A percentile compares a stretch with the other conserved stretches of the same genome.
phyloP scores from a whole-genome alignment of 2,888 invertebrate species.

The Pollenia labialis region DNA sequence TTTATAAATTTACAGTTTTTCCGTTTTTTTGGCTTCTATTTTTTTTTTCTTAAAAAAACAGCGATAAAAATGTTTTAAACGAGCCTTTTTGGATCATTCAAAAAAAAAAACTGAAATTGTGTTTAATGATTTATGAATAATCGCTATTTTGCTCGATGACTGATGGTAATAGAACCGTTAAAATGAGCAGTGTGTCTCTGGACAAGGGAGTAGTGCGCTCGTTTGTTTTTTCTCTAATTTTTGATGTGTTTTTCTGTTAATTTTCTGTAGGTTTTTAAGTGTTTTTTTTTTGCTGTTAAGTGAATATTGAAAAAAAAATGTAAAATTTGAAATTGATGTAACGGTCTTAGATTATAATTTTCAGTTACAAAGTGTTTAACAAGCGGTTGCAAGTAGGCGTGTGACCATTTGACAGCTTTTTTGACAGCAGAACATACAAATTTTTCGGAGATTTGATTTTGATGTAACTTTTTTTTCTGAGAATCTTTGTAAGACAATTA shows the following conservation, averaged over 20 bases:
- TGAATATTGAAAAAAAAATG: constrained; percentile 32
- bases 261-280: constrained; percentile 71
- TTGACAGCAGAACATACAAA: constrained; percentile 61
- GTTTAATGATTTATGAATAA: constrained; percentile 84
- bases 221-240: constrained; percentile 53
- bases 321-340: constrained; percentile 40
- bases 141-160: constrained; percentile 82
- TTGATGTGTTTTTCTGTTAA: constrained; percentile 71
- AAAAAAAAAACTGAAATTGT: constrained; percentile 78
- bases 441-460: constrained; percentile 67
- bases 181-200: constrained; percentile 54
- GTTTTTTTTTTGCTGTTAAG: constrained; percentile 60
- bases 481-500: constrained; percentile 8
- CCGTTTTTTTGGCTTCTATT: constrained; percentile 59
- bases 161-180: constrained; percentile 74
- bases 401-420: constrained; percentile 71
- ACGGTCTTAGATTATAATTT: constrained; percentile 23
- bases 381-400: constrained; percentile 65
- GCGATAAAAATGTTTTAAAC: constrained; percentile 74
- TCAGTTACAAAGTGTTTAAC: constrained; percentile 50
- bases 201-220: constrained; percentile 15
- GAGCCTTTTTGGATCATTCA: constrained; percentile 39
- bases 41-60: constrained; percentile 67
- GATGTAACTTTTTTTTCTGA: constrained; percentile 47
- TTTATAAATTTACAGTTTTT: constrained; percentile 72